Conservation (phyloP, 2,113 vertebrate genomes). For the Ciconia stormi region DNA sequence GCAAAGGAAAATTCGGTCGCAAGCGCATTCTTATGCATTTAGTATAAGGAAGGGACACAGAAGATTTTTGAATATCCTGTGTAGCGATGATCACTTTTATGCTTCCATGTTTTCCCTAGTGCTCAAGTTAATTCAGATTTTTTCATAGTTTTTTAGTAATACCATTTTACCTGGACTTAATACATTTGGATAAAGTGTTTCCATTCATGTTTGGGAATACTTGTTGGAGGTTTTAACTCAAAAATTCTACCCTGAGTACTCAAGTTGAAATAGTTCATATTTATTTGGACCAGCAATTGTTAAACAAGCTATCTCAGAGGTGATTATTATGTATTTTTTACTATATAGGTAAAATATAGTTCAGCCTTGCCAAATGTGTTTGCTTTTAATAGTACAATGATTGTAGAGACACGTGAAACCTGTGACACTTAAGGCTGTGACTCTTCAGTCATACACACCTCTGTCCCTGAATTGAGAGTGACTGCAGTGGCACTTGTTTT, state of each 20-base stretch:
- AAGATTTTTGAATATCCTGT: constrained; percentile 54
- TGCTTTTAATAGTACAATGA: constrained; percentile 57
- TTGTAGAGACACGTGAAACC: constrained; percentile 57
- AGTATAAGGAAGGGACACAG: constrained; percentile 40
- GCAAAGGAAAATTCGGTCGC: constrained; percentile 50
- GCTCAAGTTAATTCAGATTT: constrained; percentile 56
- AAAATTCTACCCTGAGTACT: constrained; percentile 24
- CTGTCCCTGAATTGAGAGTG: not conserved
- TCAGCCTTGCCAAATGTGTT: constrained; percentile 56
- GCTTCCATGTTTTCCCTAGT: constrained; percentile 67
- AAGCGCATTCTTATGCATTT: constrained; percentile 71
- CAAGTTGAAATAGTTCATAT: constrained; percentile 22
- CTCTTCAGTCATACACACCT: constrained; percentile 7
- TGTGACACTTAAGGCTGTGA: constrained; percentile 67
- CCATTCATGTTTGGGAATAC: constrained; percentile 39
- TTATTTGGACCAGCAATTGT: constrained; percentile 61
- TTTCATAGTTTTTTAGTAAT: constrained; percentile 57
- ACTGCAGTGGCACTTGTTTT: constrained; percentile 13
- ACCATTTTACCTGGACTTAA: constrained; percentile 54
- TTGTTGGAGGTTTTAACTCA: constrained; percentile 46
- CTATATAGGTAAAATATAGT: constrained; percentile 54
- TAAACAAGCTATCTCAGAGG: constrained; percentile 51
- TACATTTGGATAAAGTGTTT: constrained; percentile 17
- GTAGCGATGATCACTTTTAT: constrained; percentile 33
- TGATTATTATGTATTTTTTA: constrained; percentile 51